Evolutionary conservation across 1,140 invertebrate species (phyloP).

Genomic region (Stegodyphus dumicola): DNA sequence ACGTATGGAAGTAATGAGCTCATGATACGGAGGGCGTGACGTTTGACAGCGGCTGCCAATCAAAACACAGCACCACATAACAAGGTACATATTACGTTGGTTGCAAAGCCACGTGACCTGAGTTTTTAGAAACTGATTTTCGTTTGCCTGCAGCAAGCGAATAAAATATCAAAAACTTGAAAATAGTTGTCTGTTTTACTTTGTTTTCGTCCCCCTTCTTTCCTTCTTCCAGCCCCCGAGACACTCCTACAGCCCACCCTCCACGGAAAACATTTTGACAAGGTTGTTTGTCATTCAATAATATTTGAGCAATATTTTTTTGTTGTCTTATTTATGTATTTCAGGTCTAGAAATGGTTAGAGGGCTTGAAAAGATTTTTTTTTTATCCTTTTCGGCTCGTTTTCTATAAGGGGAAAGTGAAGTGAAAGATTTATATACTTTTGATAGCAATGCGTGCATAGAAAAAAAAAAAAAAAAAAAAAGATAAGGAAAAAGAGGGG

Average conservation of each 20-base stretch:
- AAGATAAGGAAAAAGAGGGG: too few relatives aligned
- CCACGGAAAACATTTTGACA: conserved; percentile 11
- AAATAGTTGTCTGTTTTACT: too few relatives aligned
- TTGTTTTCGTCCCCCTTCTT: too few relatives aligned
- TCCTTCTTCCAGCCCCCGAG: neutral
- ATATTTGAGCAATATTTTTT: conserved; percentile 19
- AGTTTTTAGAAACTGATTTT: neutral
- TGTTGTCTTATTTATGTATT: conserved; percentile 21
- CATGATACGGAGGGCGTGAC: conserved; percentile 17
- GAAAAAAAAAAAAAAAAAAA: too few relatives aligned
- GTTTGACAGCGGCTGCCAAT: conserved; percentile 42
- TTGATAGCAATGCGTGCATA: too few relatives aligned
- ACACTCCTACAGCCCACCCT: conserved; percentile 10
- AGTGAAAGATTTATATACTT: too few relatives aligned
- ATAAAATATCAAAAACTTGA: too few relatives aligned
- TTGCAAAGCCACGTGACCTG: conserved; percentile 9
- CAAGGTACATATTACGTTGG: neutral
- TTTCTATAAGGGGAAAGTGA: too few relatives aligned
- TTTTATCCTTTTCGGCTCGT: too few relatives aligned
- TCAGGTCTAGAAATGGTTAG: neutral
- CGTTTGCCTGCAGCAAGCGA: neutral
- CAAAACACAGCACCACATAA: neutral
- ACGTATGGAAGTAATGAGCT: conserved; percentile 28
- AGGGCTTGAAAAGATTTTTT: too few relatives aligned
- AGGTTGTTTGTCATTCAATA: conserved; percentile 18